Percentiles rank a stretch among this genome's conserved stretches.
phyloP scores from a whole-genome alignment of 2,113 vertebrate species.

The Paradisaea rubra region DNA sequence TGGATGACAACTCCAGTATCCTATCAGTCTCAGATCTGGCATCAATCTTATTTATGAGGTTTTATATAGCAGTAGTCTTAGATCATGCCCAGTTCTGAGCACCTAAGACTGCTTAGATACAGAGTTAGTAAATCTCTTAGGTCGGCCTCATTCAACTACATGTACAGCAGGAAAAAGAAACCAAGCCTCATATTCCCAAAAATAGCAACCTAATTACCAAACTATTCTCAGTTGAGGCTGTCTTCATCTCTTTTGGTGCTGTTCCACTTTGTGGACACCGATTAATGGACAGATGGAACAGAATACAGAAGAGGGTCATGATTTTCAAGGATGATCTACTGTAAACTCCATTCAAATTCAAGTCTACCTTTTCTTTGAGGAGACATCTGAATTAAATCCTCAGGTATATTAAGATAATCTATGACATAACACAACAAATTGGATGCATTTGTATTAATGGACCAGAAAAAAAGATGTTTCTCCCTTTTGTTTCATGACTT shows the following conservation, averaged over 20 bases:
- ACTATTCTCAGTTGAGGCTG: background rate
- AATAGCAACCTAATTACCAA: background rate
- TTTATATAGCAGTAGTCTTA: background rate
- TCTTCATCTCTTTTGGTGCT: background rate
- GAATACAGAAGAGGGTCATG: rapidly evolving
- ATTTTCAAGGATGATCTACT: background rate
- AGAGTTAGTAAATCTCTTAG: background rate
- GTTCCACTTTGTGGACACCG: background rate
- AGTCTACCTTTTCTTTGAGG: background rate
- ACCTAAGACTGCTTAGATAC: background rate
- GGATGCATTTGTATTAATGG: background rate
- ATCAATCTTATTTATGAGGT: background rate
- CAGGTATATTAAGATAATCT: background rate
- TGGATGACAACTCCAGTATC: background rate
- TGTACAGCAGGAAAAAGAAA: background rate
- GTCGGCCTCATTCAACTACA: background rate
- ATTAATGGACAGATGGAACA: background rate
- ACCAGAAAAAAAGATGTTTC: background rate
- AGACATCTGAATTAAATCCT: background rate
- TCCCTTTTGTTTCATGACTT: background rate
- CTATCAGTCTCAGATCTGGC: background rate
- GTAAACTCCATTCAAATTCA: background rate
- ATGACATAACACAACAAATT: background rate
- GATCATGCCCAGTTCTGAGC: background rate
- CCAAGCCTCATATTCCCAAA: background rate